Evolutionary conservation across 2,113 vertebrate genomes (phyloP).

Genomic region (Protobothrops flavoviridis): DNA sequence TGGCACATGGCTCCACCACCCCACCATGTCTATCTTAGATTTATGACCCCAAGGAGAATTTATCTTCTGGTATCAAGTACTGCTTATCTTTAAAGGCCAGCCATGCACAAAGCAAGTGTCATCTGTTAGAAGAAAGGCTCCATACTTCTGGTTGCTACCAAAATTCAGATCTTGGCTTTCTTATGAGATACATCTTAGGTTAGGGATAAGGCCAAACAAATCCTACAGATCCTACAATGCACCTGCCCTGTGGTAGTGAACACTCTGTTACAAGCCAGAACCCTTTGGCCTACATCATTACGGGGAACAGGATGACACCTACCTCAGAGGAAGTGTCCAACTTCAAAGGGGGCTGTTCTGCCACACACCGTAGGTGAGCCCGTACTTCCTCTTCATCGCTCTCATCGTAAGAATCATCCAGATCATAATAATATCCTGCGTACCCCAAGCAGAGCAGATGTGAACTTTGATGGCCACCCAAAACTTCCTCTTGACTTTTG

Average conservation of each 20-base stretch:
- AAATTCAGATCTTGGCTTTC: neutral
- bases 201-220: neutral
- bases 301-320: neutral
- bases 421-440: constrained; percentile 95
- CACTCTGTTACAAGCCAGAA: neutral
- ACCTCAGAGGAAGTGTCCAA: constrained; percentile 94
- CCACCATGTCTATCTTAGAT: neutral
- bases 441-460: neutral
- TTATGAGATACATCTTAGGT: neutral
- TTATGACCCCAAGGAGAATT: no score
- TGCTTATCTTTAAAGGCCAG: neutral
- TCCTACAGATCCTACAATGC: no score
- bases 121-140: neutral
- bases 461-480: accelerated
- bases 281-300: neutral
- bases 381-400: constrained; percentile 97
- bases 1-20: no score
- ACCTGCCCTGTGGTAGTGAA: neutral
- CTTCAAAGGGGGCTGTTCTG: constrained; percentile 93
- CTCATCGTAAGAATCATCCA: constrained; percentile 96
- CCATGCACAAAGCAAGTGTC: neutral
- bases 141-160: neutral
- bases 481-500: neutral
- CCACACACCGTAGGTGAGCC: constrained; percentile 91
- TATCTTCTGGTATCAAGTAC: neutral